These are phyloP conservation scores for Drosophila sordidula DNA, from an alignment of 2,888 invertebrate genomes.

Conservation along the genomic window DNA sequence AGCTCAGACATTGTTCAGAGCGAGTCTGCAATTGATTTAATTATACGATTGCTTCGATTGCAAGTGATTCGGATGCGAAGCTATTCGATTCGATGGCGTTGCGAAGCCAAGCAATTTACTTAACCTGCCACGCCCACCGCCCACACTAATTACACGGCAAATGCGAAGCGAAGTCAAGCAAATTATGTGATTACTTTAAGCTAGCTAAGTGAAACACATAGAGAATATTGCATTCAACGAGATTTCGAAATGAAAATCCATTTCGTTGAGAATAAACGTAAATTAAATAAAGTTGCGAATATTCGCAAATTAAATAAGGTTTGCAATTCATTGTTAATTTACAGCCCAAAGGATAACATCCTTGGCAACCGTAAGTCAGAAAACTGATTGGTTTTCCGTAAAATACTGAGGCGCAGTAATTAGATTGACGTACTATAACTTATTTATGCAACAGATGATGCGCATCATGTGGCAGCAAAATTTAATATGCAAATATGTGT, in stretches of 20 bases:
- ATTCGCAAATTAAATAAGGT: background rate
- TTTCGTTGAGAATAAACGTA: background rate
- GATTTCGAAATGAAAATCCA: too few relatives aligned
- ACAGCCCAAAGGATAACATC: too few relatives aligned
- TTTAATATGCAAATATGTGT: constrained; percentile 7
- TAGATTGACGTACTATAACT: constrained; percentile 25
- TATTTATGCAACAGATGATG: constrained; percentile 12
- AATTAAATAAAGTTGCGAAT: background rate
- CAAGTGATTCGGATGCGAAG: constrained; percentile 46
- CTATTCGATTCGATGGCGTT: constrained; percentile 20
- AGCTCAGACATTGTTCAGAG: constrained; percentile 19
- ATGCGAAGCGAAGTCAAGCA: constrained; percentile 18
- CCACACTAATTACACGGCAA: constrained; percentile 40
- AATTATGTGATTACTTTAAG: constrained; percentile 28
- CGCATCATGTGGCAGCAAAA: constrained; percentile 7
- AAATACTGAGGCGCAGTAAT: constrained; percentile 2
- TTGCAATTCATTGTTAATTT: too few relatives aligned
- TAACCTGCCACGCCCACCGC: constrained; percentile 15
- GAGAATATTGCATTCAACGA: background rate
- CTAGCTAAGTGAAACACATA: constrained; percentile 11
- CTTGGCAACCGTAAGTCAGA: too few relatives aligned
- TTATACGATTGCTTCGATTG: constrained; percentile 51
- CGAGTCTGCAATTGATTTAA: constrained; percentile 64
- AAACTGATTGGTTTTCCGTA: background rate
- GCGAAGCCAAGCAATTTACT: constrained; percentile 18